phyloP scores from a whole-genome alignment of 2,888 invertebrate genomes.

The Tromatobia lineatoria region DNA sequence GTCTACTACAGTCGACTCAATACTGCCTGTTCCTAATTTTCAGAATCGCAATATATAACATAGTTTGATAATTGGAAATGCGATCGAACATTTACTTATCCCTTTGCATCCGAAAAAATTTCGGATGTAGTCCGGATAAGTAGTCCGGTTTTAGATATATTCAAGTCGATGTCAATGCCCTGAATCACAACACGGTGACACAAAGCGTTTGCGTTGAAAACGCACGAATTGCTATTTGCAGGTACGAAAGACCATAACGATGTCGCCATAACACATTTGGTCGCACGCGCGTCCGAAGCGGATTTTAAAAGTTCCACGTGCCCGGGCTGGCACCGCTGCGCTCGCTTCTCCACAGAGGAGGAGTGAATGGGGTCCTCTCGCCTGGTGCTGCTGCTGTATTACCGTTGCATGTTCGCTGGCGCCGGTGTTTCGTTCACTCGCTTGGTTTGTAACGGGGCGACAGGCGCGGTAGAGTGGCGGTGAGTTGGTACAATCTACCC shows the following conservation, averaged over 20 bases:
- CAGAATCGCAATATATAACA: background rate
- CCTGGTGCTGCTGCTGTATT: conserved; percentile 47
- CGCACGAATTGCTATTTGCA: conserved; percentile 70
- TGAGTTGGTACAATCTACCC: conserved; percentile 50
- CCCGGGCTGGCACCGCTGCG: conserved; percentile 19
- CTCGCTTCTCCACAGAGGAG: background rate
- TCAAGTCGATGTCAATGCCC: conserved; percentile 50
- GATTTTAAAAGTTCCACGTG: conserved; percentile 78
- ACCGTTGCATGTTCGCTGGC: conserved; percentile 59
- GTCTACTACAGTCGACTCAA: background rate
- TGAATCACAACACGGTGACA: conserved; percentile 70
- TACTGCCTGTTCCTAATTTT: background rate
- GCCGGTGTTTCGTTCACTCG: conserved; percentile 71
- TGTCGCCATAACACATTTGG: conserved; percentile 49
- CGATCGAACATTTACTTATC: background rate
- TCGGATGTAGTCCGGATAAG: too few species aligned
- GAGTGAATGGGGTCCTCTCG: conserved; percentile 30
- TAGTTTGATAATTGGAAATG: background rate
- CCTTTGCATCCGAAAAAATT: background rate
- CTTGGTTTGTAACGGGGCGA: conserved; percentile 66
- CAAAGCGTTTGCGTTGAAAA: conserved; percentile 80
- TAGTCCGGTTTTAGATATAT: too few species aligned
- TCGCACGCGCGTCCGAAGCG: conserved; percentile 74
- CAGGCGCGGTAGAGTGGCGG: conserved; percentile 64
- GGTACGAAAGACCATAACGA: conserved; percentile 52